These are phyloP conservation scores for Orthosia incerta DNA, from an alignment of 2,888 invertebrate genomes.

Conservation along the genomic window DNA sequence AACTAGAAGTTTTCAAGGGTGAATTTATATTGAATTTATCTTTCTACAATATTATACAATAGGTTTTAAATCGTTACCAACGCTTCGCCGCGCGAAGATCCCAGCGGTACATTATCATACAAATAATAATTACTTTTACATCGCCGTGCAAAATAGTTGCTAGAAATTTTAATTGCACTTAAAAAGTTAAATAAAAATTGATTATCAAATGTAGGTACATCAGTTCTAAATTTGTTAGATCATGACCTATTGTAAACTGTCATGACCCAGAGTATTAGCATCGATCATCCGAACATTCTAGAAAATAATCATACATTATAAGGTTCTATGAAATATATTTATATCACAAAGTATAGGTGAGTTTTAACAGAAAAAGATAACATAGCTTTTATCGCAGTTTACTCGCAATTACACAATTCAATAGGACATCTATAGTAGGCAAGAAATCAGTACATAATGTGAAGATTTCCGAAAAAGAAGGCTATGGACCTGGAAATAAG, in stretches of 20 bases:
- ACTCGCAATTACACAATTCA: constrained; percentile 57
- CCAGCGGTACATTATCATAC: constrained; percentile 63
- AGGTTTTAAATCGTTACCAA: constrained; percentile 78
- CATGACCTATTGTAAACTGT: constrained; percentile 59
- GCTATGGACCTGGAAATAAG: constrained; percentile 67
- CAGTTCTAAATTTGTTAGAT: constrained; percentile 60
- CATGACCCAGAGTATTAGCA: constrained; percentile 58
- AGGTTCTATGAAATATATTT: constrained; percentile 66
- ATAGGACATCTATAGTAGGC: constrained; percentile 52
- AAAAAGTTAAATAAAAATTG: constrained; percentile 70
- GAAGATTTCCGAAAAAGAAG: constrained; percentile 35
- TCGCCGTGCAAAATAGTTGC: constrained; percentile 71
- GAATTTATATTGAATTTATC: constrained; percentile 90
- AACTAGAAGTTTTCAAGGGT: constrained; percentile 79
- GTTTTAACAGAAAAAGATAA: constrained; percentile 71
- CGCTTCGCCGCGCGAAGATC: constrained; percentile 71
- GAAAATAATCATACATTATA: constrained; percentile 61
- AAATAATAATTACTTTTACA: constrained; percentile 74
- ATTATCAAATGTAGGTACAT: constrained; percentile 62
- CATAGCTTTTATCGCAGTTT: constrained; percentile 47
- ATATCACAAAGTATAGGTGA: constrained; percentile 80
- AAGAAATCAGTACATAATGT: constrained; percentile 49
- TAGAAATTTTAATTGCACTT: constrained; percentile 82
- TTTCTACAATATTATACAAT: constrained; percentile 89
- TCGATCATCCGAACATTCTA: constrained; percentile 54